These are phyloP conservation scores for Bubalus kerabau DNA, from an alignment of 2,113 vertebrate species.

Conservation along the genomic window DNA sequence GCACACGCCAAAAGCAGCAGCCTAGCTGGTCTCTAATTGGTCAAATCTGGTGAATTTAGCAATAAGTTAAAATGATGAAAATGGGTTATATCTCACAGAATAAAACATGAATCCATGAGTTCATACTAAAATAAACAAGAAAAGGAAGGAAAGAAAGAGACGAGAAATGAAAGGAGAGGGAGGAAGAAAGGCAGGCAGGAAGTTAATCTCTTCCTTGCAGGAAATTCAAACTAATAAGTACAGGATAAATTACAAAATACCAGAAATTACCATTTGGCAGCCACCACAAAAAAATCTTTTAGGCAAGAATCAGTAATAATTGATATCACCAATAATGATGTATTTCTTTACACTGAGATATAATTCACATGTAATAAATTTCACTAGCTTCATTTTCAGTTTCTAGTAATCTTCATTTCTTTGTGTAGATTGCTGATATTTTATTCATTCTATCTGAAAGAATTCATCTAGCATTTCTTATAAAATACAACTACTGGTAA, in stretches of 20 bases:
- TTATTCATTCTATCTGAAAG: background rate
- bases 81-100: background rate
- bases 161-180: background rate
- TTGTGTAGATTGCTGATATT: background rate
- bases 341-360: background rate
- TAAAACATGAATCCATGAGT: background rate
- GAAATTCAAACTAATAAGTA: background rate
- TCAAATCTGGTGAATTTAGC: background rate
- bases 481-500: background rate
- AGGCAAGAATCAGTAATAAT: background rate
- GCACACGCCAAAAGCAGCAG: background rate
- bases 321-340: background rate
- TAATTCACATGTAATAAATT: background rate
- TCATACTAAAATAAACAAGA: background rate
- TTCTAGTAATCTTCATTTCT: background rate
- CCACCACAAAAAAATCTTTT: background rate
- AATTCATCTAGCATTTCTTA: background rate
- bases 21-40: background rate
- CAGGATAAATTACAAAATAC: background rate
- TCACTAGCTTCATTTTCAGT: background rate
- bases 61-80: background rate
- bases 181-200: background rate
- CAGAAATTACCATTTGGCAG: background rate
- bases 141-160: background rate
- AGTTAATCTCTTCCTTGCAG: background rate